Conservation (phyloP, 2,888 invertebrate species). For the Drosophila monieri region DNA sequence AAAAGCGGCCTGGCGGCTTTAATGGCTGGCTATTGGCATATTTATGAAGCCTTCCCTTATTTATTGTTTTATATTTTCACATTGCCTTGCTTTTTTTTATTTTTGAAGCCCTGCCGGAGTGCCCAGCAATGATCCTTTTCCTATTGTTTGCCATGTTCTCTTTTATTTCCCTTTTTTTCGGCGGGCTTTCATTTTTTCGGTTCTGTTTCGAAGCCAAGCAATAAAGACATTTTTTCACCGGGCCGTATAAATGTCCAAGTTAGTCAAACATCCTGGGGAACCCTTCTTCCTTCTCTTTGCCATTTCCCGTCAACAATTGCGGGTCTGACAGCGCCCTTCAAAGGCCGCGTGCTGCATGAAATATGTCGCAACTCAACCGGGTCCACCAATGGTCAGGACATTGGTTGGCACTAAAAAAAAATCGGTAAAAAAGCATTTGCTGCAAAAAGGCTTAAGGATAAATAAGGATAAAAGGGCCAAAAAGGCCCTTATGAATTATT, state of each 20-base stretch:
- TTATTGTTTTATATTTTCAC: conserved; percentile 57
- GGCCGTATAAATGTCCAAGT: conserved; percentile 63
- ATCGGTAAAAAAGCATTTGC: too few species aligned
- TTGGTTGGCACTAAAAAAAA: conserved; percentile 11
- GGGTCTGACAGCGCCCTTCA: conserved; percentile 35
- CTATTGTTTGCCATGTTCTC: conserved; percentile 23
- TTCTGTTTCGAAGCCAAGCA: conserved; percentile 29
- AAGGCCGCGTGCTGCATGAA: conserved; percentile 51
- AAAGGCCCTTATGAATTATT: too few species aligned
- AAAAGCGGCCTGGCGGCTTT: conserved; percentile 53
- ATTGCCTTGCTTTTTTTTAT: conserved; percentile 14
- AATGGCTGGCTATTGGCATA: conserved; percentile 69
- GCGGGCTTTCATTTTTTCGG: not conserved
- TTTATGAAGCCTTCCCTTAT: conserved; percentile 63
- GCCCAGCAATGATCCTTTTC: conserved; percentile 43
- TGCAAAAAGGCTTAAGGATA: not conserved
- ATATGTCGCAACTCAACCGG: conserved; percentile 67
- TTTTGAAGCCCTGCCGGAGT: not conserved
- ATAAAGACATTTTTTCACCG: conserved; percentile 48
- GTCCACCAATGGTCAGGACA: conserved; percentile 15
- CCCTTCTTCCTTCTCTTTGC: conserved; percentile 53
- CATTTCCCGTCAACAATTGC: conserved; percentile 17
- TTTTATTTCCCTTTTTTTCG: conserved; percentile 19
- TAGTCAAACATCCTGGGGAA: conserved; percentile 64
- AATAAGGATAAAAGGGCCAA: too few species aligned